Base-by-base conservation (phyloP, 2,797 vertebrate species). In the Erethizon dorsatum region DNA sequence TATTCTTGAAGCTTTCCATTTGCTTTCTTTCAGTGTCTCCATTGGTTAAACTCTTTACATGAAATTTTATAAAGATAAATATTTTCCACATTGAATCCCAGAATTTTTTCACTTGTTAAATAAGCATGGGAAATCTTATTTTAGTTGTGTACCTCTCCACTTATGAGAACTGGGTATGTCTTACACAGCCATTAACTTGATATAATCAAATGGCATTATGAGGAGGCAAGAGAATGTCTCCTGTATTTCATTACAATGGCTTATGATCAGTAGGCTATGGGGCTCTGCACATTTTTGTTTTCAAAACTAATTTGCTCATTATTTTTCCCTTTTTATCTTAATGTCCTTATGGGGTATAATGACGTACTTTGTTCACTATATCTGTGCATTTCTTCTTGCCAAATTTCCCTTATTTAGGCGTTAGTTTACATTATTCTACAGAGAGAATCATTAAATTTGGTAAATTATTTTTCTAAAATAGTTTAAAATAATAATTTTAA, bases 401-500 rank as follows among this genome's bases (percentile, higher is more conserved):
- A 90, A 2, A 56, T 56, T 75, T 57, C 82, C 12, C n/a, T 80
- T 71, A 26, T 77, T 93, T 57, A 59, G 22, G 1, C 2, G 93
- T 88, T 80, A 94, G 97, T 97, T 4, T 4, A 80, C 92, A 79
- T 97, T 94, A 94, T 97, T 96, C 50, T 90, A 67, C 90, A 83
- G 14, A 85, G 22, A 95, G 24, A 56, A 96, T 94, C 92, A 98
- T 98, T 98, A 97, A 97, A 97, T 97, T 98, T 85, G 79, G 41
- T 94, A 85, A 98, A 94, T 97, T 91, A 95, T 95, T 97, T 95
- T 97, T 92, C 75, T 17, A 90, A 82, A 95, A 96, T 97, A 28
- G 8, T 97, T 91, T 83, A 95, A 71, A 54, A 95, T 71, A 31
- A 54, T 75, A 88, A 84, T 33, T 33, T 33, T 91, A 96, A 97